Percentiles rank a stretch among this genome's conserved stretches.
These are phyloP conservation scores for Boloria selene DNA, from an alignment of 2,888 invertebrate species.

Conservation along the genomic window DNA sequence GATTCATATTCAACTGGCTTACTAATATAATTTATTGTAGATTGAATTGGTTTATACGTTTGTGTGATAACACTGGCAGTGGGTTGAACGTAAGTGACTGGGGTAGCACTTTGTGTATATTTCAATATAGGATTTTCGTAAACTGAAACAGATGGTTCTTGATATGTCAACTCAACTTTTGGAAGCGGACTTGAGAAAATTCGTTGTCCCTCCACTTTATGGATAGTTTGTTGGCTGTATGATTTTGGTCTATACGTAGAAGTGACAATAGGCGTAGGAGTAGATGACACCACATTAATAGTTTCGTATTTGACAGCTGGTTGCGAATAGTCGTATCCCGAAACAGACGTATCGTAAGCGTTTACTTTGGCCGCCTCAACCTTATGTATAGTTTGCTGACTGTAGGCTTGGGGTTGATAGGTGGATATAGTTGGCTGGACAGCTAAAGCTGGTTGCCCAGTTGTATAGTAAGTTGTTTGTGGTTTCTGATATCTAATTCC, in stretches of 20 bases:
- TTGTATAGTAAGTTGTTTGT: slow-evolving; percentile 55
- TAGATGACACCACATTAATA: slow-evolving; percentile 55
- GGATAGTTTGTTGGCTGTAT: slow-evolving; percentile 60
- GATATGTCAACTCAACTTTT: slow-evolving; percentile 57
- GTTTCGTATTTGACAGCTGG: slow-evolving; percentile 56
- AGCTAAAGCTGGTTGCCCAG: slow-evolving; percentile 45
- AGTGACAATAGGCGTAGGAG: slow-evolving; percentile 56
- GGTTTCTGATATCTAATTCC: slow-evolving; percentile 57
- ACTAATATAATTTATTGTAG: slow-evolving; percentile 56
- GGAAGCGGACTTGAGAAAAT: slow-evolving; percentile 62
- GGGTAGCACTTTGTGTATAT: slow-evolving; percentile 62
- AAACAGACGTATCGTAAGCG: slow-evolving; percentile 59
- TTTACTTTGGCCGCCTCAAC: slow-evolving; percentile 53
- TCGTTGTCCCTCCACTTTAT: slow-evolving; percentile 57
- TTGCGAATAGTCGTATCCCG: slow-evolving; percentile 44
- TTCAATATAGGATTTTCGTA: slow-evolving; percentile 70
- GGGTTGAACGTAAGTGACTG: slow-evolving; percentile 60
- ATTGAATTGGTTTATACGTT: slow-evolving; percentile 62
- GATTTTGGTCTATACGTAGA: slow-evolving; percentile 49
- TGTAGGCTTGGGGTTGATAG: slow-evolving; percentile 59
- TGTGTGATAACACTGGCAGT: slow-evolving; percentile 60
- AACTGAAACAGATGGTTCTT: slow-evolving; percentile 63
- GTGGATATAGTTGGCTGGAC: slow-evolving; percentile 43
- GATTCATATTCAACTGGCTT: slow-evolving; percentile 56
- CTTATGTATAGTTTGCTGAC: slow-evolving; percentile 65